phyloP scores from a whole-genome alignment of 2,888 invertebrate species.

The Ditula angustiorana region DNA sequence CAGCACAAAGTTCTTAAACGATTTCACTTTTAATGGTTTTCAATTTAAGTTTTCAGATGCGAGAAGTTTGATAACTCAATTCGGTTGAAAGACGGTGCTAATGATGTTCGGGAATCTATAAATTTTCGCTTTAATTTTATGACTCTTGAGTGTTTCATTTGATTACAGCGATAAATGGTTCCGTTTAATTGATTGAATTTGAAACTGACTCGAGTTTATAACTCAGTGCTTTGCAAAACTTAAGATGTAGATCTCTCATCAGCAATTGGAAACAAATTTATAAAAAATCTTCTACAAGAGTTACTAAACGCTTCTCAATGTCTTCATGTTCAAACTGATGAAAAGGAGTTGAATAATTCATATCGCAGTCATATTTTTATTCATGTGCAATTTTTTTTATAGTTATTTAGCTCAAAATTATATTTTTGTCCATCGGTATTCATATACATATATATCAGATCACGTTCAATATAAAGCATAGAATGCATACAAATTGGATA shows the following conservation, averaged over 20 bases:
- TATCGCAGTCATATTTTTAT: too few species aligned
- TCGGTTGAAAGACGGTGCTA: constrained; percentile 52
- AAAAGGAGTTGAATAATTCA: too few species aligned
- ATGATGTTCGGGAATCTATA: constrained; percentile 34
- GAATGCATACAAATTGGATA: too few species aligned
- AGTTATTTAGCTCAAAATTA: too few species aligned
- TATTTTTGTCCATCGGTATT: too few species aligned
- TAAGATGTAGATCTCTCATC: neutral
- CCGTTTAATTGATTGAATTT: neutral
- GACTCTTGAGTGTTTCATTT: constrained; percentile 35
- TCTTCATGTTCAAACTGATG: neutral
- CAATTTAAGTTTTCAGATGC: constrained; percentile 73
- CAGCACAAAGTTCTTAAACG: constrained; percentile 60
- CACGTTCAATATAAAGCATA: too few species aligned
- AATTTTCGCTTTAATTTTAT: constrained; percentile 28
- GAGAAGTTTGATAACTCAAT: constrained; percentile 68
- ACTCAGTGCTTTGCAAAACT: neutral
- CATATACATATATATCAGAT: too few species aligned
- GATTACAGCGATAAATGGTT: constrained; percentile 22
- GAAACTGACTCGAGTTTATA: constrained; percentile 3
- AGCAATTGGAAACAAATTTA: constrained; percentile 1
- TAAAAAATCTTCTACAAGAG: neutral
- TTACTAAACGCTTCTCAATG: neutral
- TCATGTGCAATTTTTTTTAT: too few species aligned
- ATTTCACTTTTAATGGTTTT: constrained; percentile 67